phyloP scores from a whole-genome alignment of 53 echinoderm and acorn worm genomes.

The Astropecten irregularis region DNA sequence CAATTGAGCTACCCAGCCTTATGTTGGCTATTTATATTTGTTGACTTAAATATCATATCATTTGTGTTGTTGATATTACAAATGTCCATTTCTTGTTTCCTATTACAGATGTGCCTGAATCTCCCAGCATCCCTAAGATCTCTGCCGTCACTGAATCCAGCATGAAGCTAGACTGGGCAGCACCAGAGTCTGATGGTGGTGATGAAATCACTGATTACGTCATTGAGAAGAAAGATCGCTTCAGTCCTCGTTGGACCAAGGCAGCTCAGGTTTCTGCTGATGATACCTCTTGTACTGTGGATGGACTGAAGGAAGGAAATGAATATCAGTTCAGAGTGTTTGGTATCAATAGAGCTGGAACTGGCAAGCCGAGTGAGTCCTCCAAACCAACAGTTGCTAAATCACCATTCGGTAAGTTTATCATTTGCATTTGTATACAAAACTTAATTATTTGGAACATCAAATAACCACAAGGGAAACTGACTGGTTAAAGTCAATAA shows the following conservation, averaged over 20 bases:
- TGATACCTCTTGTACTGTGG: constrained; percentile 63
- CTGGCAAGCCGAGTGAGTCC: constrained; percentile 80
- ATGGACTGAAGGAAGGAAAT: constrained; percentile 82
- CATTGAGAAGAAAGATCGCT: constrained; percentile 91
- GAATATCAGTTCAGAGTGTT: constrained; percentile 89
- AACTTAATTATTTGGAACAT: no score
- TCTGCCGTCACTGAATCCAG: constrained; percentile 78
- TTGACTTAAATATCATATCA: no score
- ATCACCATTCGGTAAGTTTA: constrained; percentile 57
- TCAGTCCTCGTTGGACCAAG: constrained; percentile 83
- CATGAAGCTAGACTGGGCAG: constrained; percentile 76
- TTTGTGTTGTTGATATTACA: no score
- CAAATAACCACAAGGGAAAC: no score
- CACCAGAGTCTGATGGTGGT: constrained; percentile 82
- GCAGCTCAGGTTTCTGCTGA: constrained; percentile 60
- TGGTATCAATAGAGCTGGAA: constrained; percentile 86
- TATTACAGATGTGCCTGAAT: constrained; percentile 83
- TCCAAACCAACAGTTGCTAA: constrained; percentile 62
- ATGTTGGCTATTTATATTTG: no score
- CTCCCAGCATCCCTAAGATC: constrained; percentile 70
- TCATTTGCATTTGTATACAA: no score
- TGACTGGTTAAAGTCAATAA: no score
- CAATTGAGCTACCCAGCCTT: no score
- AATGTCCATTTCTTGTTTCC: no score
- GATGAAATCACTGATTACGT: constrained; percentile 79